Percentiles rank a stretch among this genome's conserved stretches.
These are phyloP conservation scores for Philopedon plagiatum DNA, from an alignment of 2,888 invertebrate species.

Conservation along the genomic window DNA sequence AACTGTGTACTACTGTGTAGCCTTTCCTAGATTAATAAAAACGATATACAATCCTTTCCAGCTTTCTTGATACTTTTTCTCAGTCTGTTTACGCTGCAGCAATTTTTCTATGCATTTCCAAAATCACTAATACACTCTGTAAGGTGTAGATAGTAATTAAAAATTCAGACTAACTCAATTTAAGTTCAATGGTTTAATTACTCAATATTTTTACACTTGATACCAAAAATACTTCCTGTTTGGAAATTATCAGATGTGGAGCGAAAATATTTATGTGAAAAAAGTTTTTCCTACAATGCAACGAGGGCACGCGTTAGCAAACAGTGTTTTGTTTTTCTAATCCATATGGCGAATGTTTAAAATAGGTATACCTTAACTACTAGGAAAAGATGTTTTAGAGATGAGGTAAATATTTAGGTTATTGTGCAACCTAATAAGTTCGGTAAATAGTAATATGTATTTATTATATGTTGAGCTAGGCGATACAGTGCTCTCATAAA, in stretches of 20 bases:
- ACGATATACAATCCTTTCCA: too few species aligned
- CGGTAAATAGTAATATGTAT: conserved; percentile 5
- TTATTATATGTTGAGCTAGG: too few species aligned
- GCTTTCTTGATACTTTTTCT: too few species aligned
- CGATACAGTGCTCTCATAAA: too few species aligned
- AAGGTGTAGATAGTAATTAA: too few species aligned
- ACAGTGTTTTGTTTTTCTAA: conserved; percentile 18
- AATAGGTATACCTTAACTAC: conserved; percentile 28
- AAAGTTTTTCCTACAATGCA: conserved; percentile 15
- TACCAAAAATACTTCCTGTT: conserved; percentile 29
- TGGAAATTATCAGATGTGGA: conserved; percentile 22
- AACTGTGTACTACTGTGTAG: too few species aligned
- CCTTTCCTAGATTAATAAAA: too few species aligned
- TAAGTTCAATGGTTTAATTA: background rate
- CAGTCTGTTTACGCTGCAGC: too few species aligned
- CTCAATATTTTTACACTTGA: background rate
- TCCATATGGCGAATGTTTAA: conserved; percentile 38
- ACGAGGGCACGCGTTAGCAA: conserved; percentile 26
- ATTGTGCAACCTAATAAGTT: conserved; percentile 23
- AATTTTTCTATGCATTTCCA: too few species aligned
- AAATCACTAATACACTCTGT: too few species aligned
- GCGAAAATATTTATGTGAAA: conserved; percentile 40
- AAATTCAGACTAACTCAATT: background rate
- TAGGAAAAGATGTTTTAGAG: conserved; percentile 18
- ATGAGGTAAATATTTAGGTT: conserved; percentile 36